phyloP scores from a whole-genome alignment of 2,113 vertebrate species.

The sheep (Ovis aries) region ARS-UI_Ramb_v3.0 NC_056070.1:21251001-21251500 shows the following conservation, averaged over 20 bases:
- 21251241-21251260: neutral
- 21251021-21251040: neutral
- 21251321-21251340: neutral
- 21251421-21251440: neutral
- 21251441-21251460: neutral
- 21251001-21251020: neutral
- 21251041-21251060: neutral
- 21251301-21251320: neutral
- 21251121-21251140: neutral
- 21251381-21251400: no score
- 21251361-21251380: neutral
- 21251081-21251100: neutral
- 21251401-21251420: neutral
- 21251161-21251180: neutral
- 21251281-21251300: neutral
- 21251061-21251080: neutral
- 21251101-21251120: neutral
- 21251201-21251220: neutral
- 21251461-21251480: neutral
- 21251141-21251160: neutral
- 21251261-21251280: neutral
- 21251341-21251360: neutral
- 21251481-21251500: neutral
- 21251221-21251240: neutral
- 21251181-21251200: neutral